Evolutionary conservation across 2,797 vertebrate genomes (phyloP), one percentile per base, ranked within the genome.

Genomic region (Balearica regulorum): DNA sequence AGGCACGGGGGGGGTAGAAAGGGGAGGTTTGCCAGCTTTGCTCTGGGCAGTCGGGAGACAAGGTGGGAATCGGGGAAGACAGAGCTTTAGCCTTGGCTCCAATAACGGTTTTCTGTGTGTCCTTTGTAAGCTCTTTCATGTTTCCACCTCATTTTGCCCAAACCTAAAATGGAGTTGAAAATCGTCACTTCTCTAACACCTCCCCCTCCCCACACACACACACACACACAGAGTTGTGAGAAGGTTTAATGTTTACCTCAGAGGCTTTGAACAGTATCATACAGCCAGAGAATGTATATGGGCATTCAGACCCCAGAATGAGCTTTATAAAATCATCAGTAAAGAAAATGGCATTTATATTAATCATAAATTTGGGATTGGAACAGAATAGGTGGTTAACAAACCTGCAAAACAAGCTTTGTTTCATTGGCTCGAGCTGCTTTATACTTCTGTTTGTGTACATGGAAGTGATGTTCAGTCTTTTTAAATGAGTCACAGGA

Each of bases 401-500:
- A 78, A 90, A 85, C 60, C 90, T 90, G 82, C n/a, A 76, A 96
- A 96, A 81, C 31, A 44, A 96, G 79, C 92, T 93, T 85, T 92
- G 46, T 94, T 94, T 93, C 83, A 87, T 58, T 90, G 95, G 90
- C 51, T 93, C 71, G 85, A 92, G 76, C 73, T 95, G 93, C 90
- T 96, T 91, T 93, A 75, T 73, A 87, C 89, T 60, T 97, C 92
- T 96, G 89, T 89, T 96, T 93, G 82, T 96, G 69, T 93, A 91
- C 0, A 24, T 94, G 93, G 79, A 95, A 96, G 82, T 85, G 90
- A 83, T 91, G 84, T 87, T 93, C 96, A 80, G 78, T 89, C 94
- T 94, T 94, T 94, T 94, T 69, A 94, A 95, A 93, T 95, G 93
- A 95, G 86, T 96, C 95, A 94, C 65, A 83, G 92, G 90, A 93